Evolutionary conservation across 2,888 invertebrate species (phyloP).

Genomic region (Andrena minutula): DNA sequence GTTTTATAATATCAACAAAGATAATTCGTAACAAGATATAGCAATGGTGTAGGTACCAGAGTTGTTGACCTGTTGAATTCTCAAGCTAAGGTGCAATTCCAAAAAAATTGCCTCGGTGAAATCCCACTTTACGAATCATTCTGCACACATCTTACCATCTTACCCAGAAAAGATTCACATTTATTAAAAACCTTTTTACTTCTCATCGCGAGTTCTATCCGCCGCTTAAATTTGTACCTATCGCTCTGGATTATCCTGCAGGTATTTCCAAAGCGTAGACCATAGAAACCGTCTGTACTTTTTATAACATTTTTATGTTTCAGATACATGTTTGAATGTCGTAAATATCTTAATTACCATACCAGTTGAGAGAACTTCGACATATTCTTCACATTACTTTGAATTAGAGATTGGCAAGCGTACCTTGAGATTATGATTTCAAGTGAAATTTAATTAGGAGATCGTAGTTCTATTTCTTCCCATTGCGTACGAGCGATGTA

Average conservation of each 20-base stretch:
- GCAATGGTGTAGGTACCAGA: too few relatives aligned
- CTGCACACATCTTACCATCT: too few relatives aligned
- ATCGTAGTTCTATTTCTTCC: constrained; percentile 19
- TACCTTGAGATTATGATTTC: neutral
- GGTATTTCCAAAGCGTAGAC: neutral
- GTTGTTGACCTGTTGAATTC: too few relatives aligned
- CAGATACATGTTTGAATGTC: constrained; percentile 55
- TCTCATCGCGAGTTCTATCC: neutral
- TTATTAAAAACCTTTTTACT: neutral
- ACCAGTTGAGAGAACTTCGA: constrained; percentile 36
- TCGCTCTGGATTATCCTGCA: neutral
- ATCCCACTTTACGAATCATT: too few relatives aligned
- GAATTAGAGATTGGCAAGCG: constrained; percentile 17
- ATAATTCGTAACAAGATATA: too few relatives aligned
- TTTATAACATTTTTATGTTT: constrained; percentile 55
- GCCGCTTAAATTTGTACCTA: too few relatives aligned
- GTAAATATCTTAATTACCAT: constrained; percentile 43
- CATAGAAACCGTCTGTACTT: constrained; percentile 26
- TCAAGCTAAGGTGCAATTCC: too few relatives aligned
- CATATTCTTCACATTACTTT: constrained; percentile 26
- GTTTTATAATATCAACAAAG: too few relatives aligned
- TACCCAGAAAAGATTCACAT: too few relatives aligned
- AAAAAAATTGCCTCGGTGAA: too few relatives aligned
- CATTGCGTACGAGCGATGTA: neutral
- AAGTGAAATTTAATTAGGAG: constrained; percentile 10